Evolutionary conservation across 64 coral and sea anemone species (phyloP).

Genomic region (Pocillopora verrucosa): DNA sequence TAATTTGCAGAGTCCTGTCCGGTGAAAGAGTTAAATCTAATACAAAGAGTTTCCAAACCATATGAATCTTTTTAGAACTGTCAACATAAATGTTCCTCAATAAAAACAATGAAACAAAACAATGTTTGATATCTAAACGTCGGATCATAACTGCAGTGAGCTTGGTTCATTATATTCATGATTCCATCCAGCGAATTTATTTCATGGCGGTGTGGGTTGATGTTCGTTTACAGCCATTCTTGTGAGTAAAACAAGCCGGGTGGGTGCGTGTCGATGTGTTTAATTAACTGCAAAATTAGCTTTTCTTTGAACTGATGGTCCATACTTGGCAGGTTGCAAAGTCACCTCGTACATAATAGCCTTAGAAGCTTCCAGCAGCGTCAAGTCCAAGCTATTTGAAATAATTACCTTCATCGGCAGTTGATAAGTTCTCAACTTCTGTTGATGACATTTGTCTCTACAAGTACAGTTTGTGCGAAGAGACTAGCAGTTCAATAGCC

Average conservation of each 20-base stretch:
- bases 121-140: background rate
- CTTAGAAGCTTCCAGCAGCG: background rate
- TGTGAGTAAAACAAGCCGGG: background rate
- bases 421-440: background rate
- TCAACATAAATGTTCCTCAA: background rate
- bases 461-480: background rate
- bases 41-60: no score
- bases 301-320: background rate
- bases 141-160: background rate
- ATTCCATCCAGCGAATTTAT: no score
- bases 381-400: background rate
- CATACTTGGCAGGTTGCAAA: background rate
- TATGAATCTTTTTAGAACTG: background rate
- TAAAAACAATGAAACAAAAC: background rate
- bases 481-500: background rate
- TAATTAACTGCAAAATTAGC: background rate
- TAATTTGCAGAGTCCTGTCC: no score
- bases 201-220: no score
- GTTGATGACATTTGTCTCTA: background rate
- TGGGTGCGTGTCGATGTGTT: background rate
- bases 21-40: no score
- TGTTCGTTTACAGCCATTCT: background rate
- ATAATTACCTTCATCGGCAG: background rate
- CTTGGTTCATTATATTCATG: background rate
- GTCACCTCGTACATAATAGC: background rate